Evolutionary conservation across 2,113 vertebrate species (phyloP).

Genomic region (Lepidothrix coronata): DNA sequence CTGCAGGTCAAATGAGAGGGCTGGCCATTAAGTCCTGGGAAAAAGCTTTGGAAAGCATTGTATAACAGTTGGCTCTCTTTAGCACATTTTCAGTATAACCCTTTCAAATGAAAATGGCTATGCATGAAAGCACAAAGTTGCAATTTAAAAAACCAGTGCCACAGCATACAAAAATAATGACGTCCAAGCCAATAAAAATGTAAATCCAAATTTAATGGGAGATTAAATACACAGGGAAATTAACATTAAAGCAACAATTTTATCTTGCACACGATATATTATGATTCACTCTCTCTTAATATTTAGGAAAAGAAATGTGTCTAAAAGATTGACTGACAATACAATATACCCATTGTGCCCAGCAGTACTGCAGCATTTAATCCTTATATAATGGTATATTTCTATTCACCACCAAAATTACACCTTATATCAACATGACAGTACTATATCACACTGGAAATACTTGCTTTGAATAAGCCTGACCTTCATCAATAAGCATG

Average conservation of each 20-base stretch:
- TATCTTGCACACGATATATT: background rate
- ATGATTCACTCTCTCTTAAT: background rate
- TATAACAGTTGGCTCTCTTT: background rate
- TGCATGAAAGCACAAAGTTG: slow-evolving; percentile 65
- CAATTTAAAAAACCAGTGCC: slow-evolving; percentile 54
- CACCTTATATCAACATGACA: background rate
- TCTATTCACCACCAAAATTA: background rate
- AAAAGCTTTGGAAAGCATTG: slow-evolving; percentile 13
- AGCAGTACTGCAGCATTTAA: background rate
- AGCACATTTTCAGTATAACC: background rate
- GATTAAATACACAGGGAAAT: slow-evolving; percentile 59
- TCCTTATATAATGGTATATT: background rate
- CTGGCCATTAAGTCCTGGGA: slow-evolving; percentile 1
- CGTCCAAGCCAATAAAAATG: slow-evolving; percentile 68
- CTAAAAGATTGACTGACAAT: background rate
- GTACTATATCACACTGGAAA: background rate
- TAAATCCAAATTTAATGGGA: slow-evolving; percentile 67
- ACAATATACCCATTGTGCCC: background rate
- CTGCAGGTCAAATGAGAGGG: background rate
- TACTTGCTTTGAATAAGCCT: background rate
- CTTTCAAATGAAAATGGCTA: slow-evolving; percentile 66
- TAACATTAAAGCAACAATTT: slow-evolving; percentile 58
- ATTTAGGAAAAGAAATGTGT: background rate
- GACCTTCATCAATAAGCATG: background rate
- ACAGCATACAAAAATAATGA: slow-evolving; percentile 45